Percentiles rank a stretch among this genome's conserved stretches.
Conservation (phyloP, 2,113 vertebrate species). For the Callaeas wilsoni region DNA sequence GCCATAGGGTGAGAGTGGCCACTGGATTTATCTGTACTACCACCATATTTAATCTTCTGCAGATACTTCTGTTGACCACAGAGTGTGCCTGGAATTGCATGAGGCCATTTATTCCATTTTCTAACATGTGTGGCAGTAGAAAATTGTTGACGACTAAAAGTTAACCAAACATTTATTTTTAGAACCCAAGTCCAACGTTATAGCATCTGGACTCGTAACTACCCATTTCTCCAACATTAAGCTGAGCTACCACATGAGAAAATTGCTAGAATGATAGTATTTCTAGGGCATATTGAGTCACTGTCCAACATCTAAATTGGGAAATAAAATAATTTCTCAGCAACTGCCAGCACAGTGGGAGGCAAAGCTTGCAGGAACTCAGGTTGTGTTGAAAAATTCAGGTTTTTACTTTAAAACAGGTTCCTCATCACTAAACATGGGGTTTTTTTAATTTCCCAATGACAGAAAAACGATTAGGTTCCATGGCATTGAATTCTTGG, state of each 20-base stretch:
- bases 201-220: conserved; percentile 61
- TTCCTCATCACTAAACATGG: background rate
- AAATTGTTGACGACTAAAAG: conserved; percentile 65
- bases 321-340: conserved; percentile 69
- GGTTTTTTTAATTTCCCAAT: background rate
- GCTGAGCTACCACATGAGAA: conserved; percentile 63
- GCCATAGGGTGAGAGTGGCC: accelerated
- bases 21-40: background rate
- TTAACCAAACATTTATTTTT: conserved; percentile 75
- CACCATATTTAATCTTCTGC: background rate
- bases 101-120: conserved; percentile 36
- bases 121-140: conserved; percentile 24
- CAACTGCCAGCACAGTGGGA: conserved; percentile 39
- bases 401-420: background rate
- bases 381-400: background rate
- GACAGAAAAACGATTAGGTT: background rate
- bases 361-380: background rate
- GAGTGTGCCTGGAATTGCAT: background rate
- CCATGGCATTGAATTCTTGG: background rate
- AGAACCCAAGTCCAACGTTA: conserved; percentile 49
- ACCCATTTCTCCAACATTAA: conserved; percentile 69
- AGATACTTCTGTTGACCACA: background rate
- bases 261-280: conserved; percentile 69
- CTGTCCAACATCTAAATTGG: conserved; percentile 67
- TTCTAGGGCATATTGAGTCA: conserved; percentile 77